Evolutionary conservation across 2,888 invertebrate species (phyloP).

Genomic region (Lasiommata megera): DNA sequence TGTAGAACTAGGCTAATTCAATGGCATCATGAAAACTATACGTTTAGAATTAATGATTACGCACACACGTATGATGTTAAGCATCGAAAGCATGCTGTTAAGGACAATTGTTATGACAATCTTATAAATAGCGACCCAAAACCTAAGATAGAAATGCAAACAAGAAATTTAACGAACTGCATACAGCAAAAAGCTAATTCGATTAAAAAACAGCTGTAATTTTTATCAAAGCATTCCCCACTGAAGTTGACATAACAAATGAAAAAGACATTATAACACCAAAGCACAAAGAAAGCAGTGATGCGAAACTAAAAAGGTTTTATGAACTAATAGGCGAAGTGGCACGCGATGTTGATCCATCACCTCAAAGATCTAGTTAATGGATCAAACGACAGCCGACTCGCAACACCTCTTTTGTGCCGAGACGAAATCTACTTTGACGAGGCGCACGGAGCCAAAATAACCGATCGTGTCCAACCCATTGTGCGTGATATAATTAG

Average conservation of each 20-base stretch:
- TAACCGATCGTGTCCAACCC: conserved; percentile 78
- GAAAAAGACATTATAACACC: conserved; percentile 28
- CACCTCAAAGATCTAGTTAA: conserved; percentile 74
- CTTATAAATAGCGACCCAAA: no score
- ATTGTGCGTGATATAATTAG: conserved; percentile 79
- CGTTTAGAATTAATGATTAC: no score
- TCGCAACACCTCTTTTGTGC: conserved; percentile 75
- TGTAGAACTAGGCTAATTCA: no score
- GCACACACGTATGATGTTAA: no score
- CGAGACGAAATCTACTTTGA: conserved; percentile 75
- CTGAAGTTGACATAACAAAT: conserved; percentile 15
- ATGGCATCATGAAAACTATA: no score
- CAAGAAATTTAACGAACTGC: no score
- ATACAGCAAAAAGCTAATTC: no score
- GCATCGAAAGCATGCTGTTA: no score
- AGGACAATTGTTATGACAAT: no score
- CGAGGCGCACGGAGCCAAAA: conserved; percentile 70
- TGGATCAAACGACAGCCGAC: conserved; percentile 76
- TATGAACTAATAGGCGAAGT: conserved; percentile 58
- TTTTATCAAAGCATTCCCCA: no score
- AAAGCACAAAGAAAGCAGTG: conserved; percentile 35
- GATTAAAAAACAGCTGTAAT: no score
- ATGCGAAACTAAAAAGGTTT: conserved; percentile 47
- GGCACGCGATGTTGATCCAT: conserved; percentile 61
- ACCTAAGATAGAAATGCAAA: no score